These are phyloP conservation scores for Hydropsyche betteni DNA, from an alignment of 2,888 invertebrate genomes.

Conservation along the genomic window DNA sequence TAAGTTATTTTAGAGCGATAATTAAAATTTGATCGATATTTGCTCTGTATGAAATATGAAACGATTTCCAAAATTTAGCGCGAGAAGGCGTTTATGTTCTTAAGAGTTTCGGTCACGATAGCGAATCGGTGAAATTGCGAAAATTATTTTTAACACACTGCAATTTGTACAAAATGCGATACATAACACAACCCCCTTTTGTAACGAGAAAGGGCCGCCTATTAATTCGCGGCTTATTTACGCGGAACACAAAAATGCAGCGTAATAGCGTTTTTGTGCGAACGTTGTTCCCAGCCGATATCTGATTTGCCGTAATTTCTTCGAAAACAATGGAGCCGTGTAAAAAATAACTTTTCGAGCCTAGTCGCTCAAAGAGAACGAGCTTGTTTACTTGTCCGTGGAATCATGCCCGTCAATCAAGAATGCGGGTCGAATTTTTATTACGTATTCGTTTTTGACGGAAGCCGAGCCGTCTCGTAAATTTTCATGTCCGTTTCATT, in stretches of 20 bases:
- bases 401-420: constrained; percentile 11
- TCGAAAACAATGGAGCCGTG: too few species aligned
- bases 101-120: neutral
- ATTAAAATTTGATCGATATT: too few species aligned
- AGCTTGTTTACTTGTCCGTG: constrained; percentile 9
- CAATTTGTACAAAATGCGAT: constrained; percentile 12
- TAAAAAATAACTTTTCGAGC: neutral
- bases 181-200: too few species aligned
- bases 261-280: constrained; percentile 14
- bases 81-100: neutral
- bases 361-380: neutral
- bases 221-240: constrained; percentile 21
- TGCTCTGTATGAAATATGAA: too few species aligned
- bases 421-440: neutral
- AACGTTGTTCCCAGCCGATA: neutral
- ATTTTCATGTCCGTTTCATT: too few species aligned
- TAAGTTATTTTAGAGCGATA: neutral
- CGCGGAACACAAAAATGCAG: constrained; percentile 16
- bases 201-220: too few species aligned
- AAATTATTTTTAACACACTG: constrained; percentile 23
- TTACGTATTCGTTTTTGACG: neutral
- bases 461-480: too few species aligned
- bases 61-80: neutral
- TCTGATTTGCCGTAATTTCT: constrained; percentile 7
- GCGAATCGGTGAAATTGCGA: constrained; percentile 9